Percentiles rank a stretch among this genome's conserved stretches.
These are phyloP conservation scores for Oligia latruncula DNA, from an alignment of 2,888 invertebrate species.

Conservation along the genomic window DNA sequence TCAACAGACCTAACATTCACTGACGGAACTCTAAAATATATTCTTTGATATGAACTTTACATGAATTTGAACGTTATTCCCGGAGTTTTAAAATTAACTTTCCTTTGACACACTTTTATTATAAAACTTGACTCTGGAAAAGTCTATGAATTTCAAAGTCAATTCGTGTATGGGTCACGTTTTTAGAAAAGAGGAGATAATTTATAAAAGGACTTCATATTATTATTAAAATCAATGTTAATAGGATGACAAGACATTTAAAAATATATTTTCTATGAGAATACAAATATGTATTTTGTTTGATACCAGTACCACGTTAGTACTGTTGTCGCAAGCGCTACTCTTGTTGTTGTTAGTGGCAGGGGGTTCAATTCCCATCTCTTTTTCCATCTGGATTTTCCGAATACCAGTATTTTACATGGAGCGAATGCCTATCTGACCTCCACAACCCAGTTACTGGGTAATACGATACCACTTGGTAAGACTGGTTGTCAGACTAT, in stretches of 20 bases:
- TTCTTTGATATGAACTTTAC: conserved; percentile 46
- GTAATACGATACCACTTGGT: too few species aligned
- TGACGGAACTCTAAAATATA: conserved; percentile 44
- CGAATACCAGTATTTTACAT: too few species aligned
- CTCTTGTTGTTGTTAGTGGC: too few species aligned
- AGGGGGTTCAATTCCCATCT: not conserved
- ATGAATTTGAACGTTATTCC: conserved; percentile 45
- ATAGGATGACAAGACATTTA: not conserved
- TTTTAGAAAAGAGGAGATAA: conserved; percentile 34
- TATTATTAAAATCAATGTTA: conserved; percentile 35
- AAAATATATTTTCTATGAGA: not conserved
- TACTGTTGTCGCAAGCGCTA: not conserved
- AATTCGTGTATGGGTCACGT: conserved; percentile 48
- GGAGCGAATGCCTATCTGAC: not conserved
- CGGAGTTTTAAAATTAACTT: conserved; percentile 19
- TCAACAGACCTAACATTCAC: not conserved
- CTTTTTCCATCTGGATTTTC: not conserved
- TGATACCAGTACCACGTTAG: not conserved
- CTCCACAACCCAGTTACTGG: too few species aligned
- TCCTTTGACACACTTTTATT: conserved; percentile 27
- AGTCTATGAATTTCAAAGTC: conserved; percentile 62
- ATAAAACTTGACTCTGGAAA: conserved; percentile 71
- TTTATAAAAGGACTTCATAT: conserved; percentile 6
- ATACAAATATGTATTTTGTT: not conserved
- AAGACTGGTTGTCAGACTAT: too few species aligned